Evolutionary conservation across 37 sponge, comb jelly and placozoan genomes (phyloP).

Genomic region (Hexactinellida sp.): DNA sequence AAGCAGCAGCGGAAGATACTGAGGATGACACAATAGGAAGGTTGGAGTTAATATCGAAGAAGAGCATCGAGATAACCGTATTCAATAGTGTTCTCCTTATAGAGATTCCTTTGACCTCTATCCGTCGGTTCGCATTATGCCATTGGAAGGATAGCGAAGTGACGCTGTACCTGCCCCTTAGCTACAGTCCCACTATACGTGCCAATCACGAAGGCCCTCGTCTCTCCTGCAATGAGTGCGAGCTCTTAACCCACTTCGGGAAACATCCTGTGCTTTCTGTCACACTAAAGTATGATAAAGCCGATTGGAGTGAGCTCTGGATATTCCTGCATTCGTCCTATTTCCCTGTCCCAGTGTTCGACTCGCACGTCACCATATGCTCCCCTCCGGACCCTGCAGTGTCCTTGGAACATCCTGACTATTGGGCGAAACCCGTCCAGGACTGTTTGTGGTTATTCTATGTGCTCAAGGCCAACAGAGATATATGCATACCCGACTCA

Average conservation of each 20-base stretch:
- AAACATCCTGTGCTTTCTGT: background rate
- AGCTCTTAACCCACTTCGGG: background rate
- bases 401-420: background rate
- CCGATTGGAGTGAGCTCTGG: background rate
- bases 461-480: background rate
- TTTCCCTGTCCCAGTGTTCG: background rate
- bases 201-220: background rate
- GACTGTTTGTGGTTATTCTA: background rate
- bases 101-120: background rate
- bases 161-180: background rate
- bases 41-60: background rate
- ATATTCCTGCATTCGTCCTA: background rate
- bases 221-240: background rate
- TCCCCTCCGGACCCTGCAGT: background rate
- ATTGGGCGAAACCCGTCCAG: background rate
- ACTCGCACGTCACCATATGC: background rate
- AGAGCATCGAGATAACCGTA: background rate
- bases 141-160: background rate
- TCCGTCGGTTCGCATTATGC: background rate
- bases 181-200: background rate
- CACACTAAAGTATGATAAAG: background rate
- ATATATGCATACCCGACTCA: background rate
- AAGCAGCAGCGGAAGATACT: background rate
- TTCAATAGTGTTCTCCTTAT: background rate
- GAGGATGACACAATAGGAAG: background rate